Percentiles rank a stretch among this genome's conserved stretches.
These are phyloP conservation scores for Callithrix jacchus DNA, from an alignment of 2,113 vertebrate genomes.

Conservation along the genomic window DNA sequence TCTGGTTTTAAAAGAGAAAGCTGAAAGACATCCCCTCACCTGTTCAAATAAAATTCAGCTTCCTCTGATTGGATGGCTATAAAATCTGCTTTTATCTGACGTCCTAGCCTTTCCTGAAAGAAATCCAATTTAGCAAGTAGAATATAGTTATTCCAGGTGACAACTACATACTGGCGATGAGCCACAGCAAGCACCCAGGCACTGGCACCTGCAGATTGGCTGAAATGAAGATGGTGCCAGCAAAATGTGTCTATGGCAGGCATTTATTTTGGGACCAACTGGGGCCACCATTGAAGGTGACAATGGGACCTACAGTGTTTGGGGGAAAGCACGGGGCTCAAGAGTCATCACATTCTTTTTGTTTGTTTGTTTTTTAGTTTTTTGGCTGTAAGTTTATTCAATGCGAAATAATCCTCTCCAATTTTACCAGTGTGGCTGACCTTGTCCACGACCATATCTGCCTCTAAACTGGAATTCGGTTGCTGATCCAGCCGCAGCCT, in stretches of 20 bases:
- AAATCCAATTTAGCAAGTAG: slow-evolving; percentile 60
- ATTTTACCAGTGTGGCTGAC: too few relatives aligned
- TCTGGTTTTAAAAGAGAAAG: slow-evolving; percentile 64
- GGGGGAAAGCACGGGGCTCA: not conserved
- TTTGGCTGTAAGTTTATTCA: too few relatives aligned
- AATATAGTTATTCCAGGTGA: slow-evolving; percentile 57
- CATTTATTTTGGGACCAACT: not conserved
- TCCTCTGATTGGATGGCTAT: slow-evolving; percentile 60
- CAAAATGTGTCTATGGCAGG: not conserved
- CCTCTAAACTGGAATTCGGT: too few relatives aligned
- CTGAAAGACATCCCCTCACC: slow-evolving; percentile 53
- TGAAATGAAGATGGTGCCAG: not conserved
- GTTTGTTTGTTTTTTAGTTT: too few relatives aligned
- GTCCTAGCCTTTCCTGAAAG: slow-evolving; percentile 51
- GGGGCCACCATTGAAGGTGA: not conserved
- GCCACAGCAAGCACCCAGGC: not conserved
- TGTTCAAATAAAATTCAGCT: slow-evolving; percentile 69
- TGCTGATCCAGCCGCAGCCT: too few relatives aligned
- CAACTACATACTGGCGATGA: not conserved
- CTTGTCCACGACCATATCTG: too few relatives aligned
- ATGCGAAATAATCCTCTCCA: too few relatives aligned
- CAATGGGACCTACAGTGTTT: too few relatives aligned
- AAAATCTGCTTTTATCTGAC: slow-evolving; percentile 62
- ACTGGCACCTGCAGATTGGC: not conserved
- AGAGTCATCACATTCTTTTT: not conserved